Conservation (phyloP, 2,113 vertebrate species). For the Pungitius pungitius region DNA sequence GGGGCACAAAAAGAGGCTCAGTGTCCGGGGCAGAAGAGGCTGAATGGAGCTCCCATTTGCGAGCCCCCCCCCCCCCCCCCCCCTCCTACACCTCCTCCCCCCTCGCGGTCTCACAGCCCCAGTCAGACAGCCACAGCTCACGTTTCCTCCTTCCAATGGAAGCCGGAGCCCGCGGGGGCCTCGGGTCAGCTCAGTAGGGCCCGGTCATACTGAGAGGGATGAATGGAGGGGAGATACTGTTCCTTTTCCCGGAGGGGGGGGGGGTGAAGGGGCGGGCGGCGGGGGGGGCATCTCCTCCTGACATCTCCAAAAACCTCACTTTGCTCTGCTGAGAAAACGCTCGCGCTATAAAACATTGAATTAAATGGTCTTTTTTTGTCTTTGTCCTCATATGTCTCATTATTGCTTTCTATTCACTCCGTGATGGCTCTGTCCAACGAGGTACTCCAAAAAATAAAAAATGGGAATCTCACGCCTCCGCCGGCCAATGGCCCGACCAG, state of each 20-base stretch:
- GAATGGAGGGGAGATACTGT: conserved; percentile 45
- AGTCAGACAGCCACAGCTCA: conserved; percentile 64
- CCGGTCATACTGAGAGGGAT: conserved; percentile 47
- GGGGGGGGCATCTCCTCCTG: conserved; percentile 20
- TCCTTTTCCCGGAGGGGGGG: conserved; percentile 33
- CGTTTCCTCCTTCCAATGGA: conserved; percentile 72
- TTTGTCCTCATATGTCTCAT: conserved; percentile 43
- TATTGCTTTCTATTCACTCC: conserved; percentile 71
- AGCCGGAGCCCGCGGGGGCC: conserved; percentile 56
- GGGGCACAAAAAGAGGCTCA: conserved; percentile 76
- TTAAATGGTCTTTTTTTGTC: conserved; percentile 40
- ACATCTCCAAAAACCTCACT: conserved; percentile 5
- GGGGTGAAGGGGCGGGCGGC: not conserved
- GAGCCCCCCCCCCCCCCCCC: too few species aligned
- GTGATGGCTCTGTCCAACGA: conserved; percentile 41
- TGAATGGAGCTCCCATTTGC: conserved; percentile 79
- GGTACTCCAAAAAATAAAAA: conserved; percentile 35
- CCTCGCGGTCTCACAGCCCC: conserved; percentile 52
- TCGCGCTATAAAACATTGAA: conserved; percentile 52
- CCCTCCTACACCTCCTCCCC: too few species aligned
- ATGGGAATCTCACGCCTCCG: conserved; percentile 33
- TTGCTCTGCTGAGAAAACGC: conserved; percentile 39
- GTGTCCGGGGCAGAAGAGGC: conserved; percentile 71
- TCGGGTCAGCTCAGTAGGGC: conserved; percentile 60
- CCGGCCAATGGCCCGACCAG: conserved; percentile 42